phyloP scores from a whole-genome alignment of 2,888 invertebrate species.

The Cepaea hortensis region DNA sequence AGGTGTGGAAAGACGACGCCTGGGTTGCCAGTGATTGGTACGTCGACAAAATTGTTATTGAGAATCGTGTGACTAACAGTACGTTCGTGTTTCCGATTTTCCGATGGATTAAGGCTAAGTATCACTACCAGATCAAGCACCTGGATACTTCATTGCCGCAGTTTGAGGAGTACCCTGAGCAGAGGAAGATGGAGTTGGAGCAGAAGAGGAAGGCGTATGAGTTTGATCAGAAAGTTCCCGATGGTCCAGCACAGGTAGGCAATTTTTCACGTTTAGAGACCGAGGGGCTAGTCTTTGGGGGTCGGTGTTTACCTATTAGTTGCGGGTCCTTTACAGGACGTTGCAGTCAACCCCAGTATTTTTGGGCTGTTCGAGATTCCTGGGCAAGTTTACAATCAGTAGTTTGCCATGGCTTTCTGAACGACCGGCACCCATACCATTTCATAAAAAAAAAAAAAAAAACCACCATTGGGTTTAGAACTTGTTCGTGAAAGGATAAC shows the following conservation, averaged over 20 bases:
- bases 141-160: constrained; percentile 77
- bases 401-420: too few species aligned
- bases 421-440: too few species aligned
- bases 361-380: too few species aligned
- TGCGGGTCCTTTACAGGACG: too few species aligned
- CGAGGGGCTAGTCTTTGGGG: too few species aligned
- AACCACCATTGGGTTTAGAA: too few species aligned
- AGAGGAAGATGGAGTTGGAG: constrained; percentile 74
- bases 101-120: constrained; percentile 76
- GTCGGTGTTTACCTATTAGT: too few species aligned
- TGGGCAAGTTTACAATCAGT: too few species aligned
- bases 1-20: constrained; percentile 73
- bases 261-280: not conserved
- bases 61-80: constrained; percentile 64
- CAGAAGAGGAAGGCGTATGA: constrained; percentile 70
- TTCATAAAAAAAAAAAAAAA: too few species aligned
- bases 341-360: too few species aligned
- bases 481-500: too few species aligned
- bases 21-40: constrained; percentile 76
- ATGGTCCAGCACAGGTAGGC: constrained; percentile 66
- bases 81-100: constrained; percentile 75
- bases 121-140: constrained; percentile 73
- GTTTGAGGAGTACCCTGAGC: constrained; percentile 73
- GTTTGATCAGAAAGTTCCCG: constrained; percentile 58
- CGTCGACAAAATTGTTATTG: constrained; percentile 70